Evolutionary conservation across 2,888 invertebrate genomes (phyloP), one percentile per base, ranked within the genome.

Genomic region (Drosophila mercatorum): DNA sequence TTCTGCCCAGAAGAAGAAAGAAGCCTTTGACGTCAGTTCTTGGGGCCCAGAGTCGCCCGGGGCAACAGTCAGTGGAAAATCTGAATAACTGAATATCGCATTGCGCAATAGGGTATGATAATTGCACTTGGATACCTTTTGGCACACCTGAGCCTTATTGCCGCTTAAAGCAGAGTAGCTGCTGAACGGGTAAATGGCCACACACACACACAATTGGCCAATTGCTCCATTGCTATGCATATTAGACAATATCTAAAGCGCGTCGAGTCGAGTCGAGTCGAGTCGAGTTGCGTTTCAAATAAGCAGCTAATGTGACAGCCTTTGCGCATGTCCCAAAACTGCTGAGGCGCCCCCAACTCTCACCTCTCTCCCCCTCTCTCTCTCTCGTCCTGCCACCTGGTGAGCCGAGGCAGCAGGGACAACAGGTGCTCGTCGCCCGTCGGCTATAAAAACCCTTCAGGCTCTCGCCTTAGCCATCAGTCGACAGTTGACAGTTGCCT

Each of bases 121-220:
- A 89, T 84, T 84, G 57, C 68, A 69, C 68, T 70, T 41, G 61
- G 69, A 66, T 59, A 46, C 59, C 65, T 82, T 75, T 71, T 69
- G 53, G 68, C 70, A 72, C 84, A 84, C 90, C 90, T 84, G 90
- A 88, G 88, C 67, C 86, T 72, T 89, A 84, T 88, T 85, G 77
- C 53, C 57, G 58, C 41, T 67, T 72, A 61, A 69, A 65, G 44
- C 60, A 64, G 65, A 53, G 57, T 53, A 46, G 36, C 59, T 41
- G 34, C 28, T 28, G 63, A 66, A 55, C 57, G 40, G 67, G 46
- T 64, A 70, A 76, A 60, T 10, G 69, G 68, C 59, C 62, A 69
- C 73, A 58, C 60, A 41, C 10, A 34, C 34, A 10, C 61, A 43
- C 22, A 22, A 65, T 73, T 83, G 68, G 81, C 65, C 81, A 71